phyloP scores from a whole-genome alignment of 2,113 vertebrate species.

The Pleuronectes platessa region DNA sequence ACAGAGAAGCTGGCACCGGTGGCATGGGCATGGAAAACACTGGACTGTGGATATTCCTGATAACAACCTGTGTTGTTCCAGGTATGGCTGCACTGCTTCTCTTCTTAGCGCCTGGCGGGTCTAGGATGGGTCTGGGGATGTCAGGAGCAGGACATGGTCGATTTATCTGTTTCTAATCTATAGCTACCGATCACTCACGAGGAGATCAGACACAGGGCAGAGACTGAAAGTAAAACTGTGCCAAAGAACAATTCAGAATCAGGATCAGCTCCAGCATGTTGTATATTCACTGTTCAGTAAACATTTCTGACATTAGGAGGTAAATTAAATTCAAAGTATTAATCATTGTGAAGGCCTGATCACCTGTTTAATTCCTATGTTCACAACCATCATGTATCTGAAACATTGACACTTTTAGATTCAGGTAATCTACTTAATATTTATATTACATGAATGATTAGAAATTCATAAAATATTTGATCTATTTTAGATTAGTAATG shows the following conservation, averaged over 20 bases:
- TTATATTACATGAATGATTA: neutral
- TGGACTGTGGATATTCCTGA: slow-evolving; percentile 72
- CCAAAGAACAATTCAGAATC: neutral
- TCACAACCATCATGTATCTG: no score
- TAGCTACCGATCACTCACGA: neutral
- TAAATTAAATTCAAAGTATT: no score
- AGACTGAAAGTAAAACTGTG: neutral
- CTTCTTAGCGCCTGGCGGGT: neutral
- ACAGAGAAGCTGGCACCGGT: slow-evolving; percentile 62
- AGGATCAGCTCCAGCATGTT: neutral
- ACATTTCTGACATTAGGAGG: neutral
- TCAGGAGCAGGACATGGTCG: neutral
- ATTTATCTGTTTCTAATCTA: neutral
- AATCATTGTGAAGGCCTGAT: neutral
- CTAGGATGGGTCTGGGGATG: neutral
- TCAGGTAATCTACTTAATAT: no score
- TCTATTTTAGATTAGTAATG: neutral
- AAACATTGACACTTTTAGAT: no score
- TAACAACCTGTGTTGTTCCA: slow-evolving; percentile 65
- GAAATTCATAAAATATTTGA: neutral
- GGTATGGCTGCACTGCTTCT: slow-evolving; percentile 50
- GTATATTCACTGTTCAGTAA: neutral
- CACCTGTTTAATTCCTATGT: no score
- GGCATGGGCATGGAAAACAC: slow-evolving; percentile 69
- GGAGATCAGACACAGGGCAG: neutral